Base-by-base conservation (phyloP, 2,888 invertebrate genomes). In the Asteroscopus sphinx region DNA sequence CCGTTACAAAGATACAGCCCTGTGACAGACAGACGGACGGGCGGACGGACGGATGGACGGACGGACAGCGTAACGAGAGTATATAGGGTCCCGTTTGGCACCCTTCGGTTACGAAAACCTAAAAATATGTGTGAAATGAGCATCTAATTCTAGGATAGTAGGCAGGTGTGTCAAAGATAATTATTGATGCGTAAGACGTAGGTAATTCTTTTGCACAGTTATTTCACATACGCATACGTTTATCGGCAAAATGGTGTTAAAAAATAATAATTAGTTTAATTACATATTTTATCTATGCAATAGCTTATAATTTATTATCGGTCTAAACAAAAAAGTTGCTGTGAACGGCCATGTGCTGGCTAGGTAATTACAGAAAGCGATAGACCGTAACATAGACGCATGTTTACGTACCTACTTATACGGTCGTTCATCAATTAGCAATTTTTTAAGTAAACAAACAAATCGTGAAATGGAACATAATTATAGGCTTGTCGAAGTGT, bases 191-290 rank as follows among this genome's bases (percentile, higher is more conserved):
- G 8, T 44, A 33, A 5, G n/a, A 33, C 30, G 3, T n/a, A n/a
- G n/a, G 41, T 42, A 62, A 44, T 52, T 56, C 45, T 47, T 53
- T 41, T n/a, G 7, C 33, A 12, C 39, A 66, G 17, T 36, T 63
- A 62, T 62, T 62, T 47, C 44, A 52, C 51, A 46, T 49, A 51
- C 48, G 47, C 26, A 45, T 35, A 54, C 15, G 45, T 33, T 42
- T 26, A 21, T 15, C 11, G 2, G 16, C 21, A 13, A 28, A 44
- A 42, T 7, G 11, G 41, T 52, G 12, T 47, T 16, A 47, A 55
- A 59, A 55, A 56, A 57, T 12, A 51, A 30, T 35, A 59, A 66
- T 54, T 66, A 60, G 42, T 67, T 71, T 71, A 66, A 66, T 70
- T 55, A 60, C n/a, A 46, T 47, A 60, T 61, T 57, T 60, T 66